These are phyloP conservation scores for Okamejei kenojei DNA, from an alignment of 2,797 vertebrate genomes.

Conservation along the genomic window DNA sequence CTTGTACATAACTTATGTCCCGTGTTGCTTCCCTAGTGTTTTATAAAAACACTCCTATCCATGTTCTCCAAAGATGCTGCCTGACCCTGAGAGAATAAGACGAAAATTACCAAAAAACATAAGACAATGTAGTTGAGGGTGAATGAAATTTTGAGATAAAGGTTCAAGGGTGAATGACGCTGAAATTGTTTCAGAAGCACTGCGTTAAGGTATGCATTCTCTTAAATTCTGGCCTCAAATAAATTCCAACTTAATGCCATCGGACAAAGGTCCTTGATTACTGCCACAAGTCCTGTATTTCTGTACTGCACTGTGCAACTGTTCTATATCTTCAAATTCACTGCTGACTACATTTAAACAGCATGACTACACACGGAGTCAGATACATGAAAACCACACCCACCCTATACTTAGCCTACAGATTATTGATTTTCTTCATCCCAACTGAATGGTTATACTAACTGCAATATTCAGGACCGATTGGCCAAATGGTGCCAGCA, in stretches of 20 bases:
- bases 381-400: constrained; percentile 3
- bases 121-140: no score
- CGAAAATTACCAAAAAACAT: no score
- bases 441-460: neutral
- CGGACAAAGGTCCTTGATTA: neutral
- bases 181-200: no score
- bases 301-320: neutral
- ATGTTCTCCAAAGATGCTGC: no score
- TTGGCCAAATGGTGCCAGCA: no score
- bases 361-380: neutral
- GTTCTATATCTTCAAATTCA: neutral
- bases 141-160: no score
- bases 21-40: no score
- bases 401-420: neutral
- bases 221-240: neutral
- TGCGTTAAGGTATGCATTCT: neutral
- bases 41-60: no score
- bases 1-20: no score
- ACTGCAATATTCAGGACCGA: neutral
- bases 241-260: neutral
- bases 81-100: no score
- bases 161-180: no score
- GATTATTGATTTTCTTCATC: neutral
- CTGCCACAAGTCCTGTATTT: neutral
- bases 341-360: neutral